Base-by-base conservation (phyloP, 2,888 invertebrate species). In the Mythimna vitellina region DNA sequence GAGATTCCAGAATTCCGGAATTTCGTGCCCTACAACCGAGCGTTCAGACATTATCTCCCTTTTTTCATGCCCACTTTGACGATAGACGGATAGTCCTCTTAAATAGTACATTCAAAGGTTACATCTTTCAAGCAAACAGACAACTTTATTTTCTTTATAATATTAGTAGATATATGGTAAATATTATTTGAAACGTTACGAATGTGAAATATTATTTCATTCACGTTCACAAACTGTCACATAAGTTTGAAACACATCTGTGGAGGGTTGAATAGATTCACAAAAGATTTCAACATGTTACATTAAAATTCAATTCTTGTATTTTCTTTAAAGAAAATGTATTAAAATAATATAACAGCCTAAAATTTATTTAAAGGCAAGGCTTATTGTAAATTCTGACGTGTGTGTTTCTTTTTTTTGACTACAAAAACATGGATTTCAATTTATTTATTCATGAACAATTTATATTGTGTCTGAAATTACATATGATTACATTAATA, bases 171-270 rank as follows among this genome's bases (percentile, higher is more conserved):
- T 38, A 66, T 35, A 35, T 65, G 60, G 46, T 65, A 73, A 78
- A 81, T 79, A 70, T 51, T 74, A 66, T 79, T 65, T 64, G 35
- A 58, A 76, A 70, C 17, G 17, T 70, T 25, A 58, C 22, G 63
- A 73, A 83, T 70, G 62, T 71, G 71, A 75, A 80, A 83, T 57
- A 53, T 58, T 76, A 73, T 84, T 81, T 75, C 68, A 77, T 73
- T 73, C 68, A 46, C 73, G 57, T 71, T 71, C 67, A 35, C 53
- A 57, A 57, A 62, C 58, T 84, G 84, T 80, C 82, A 73, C 66
- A 70, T 74, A 67, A 70, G 58, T 73, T 70, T 58, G 61, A 63
- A 65, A 64, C 63, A 38, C 83, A 82, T 77, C 82, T 80, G 83
- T 65, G 84, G 56, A 20, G 20, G 46, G 56, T 29, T 67, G 46